A percentile compares a stretch with the other conserved stretches of the same genome.
Conservation (phyloP, 1,140 invertebrate genomes). For the Colletes latitarsis region DNA sequence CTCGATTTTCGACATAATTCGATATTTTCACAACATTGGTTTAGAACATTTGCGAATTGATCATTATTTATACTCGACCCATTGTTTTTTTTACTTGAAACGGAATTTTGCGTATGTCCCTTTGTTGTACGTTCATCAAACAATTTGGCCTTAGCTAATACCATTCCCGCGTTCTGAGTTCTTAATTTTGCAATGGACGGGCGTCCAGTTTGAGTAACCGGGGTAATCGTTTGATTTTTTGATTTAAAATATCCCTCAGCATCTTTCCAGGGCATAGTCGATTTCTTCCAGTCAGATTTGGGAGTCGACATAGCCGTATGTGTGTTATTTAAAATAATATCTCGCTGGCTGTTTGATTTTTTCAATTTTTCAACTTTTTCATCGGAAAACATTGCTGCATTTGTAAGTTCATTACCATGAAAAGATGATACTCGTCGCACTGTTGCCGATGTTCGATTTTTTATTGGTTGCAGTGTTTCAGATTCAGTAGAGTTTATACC, state of each 20-base stretch:
- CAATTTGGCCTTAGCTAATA: conserved; percentile 84
- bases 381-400: conserved; percentile 71
- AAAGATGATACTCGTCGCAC: conserved; percentile 76
- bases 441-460: conserved; percentile 28
- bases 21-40: background rate
- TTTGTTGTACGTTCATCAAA: conserved; percentile 82
- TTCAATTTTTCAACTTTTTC: conserved; percentile 74
- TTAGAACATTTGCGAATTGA: conserved; percentile 16
- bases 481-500: conserved; percentile 54
- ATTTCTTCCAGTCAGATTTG: conserved; percentile 48
- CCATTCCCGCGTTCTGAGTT: conserved; percentile 86
- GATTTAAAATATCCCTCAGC: conserved; percentile 75
- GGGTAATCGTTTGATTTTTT: conserved; percentile 50
- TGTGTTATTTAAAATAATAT: conserved; percentile 49
- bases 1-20: conserved; percentile 21
- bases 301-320: conserved; percentile 8
- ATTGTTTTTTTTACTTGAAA: conserved; percentile 36
- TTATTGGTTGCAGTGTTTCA: conserved; percentile 35
- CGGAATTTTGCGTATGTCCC: background rate
- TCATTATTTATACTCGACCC: conserved; percentile 8
- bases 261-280: conserved; percentile 75
- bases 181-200: conserved; percentile 84
- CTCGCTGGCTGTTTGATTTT: conserved; percentile 71
- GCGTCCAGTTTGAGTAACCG: conserved; percentile 79
- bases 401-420: conserved; percentile 69